Percentiles rank a stretch among this genome's conserved stretches.
phyloP scores from a whole-genome alignment of 2,888 invertebrate species.

The Ischnus inquisitorius region DNA sequence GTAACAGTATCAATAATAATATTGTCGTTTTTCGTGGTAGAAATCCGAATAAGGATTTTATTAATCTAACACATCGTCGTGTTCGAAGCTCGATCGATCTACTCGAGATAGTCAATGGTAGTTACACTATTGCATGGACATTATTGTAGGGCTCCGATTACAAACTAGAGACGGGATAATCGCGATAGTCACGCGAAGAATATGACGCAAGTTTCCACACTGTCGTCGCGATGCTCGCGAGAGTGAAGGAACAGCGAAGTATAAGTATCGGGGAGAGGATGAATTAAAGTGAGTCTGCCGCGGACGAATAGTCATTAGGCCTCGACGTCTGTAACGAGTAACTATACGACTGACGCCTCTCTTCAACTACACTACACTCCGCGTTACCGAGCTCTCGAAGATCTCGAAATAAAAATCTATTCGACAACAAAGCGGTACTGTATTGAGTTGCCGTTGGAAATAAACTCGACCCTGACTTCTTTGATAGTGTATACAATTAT shows the following conservation, averaged over 20 bases:
- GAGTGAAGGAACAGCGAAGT: slow-evolving; percentile 23
- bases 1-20: no score
- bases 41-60: not conserved
- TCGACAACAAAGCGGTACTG: slow-evolving; percentile 36
- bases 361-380: not conserved
- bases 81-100: not conserved
- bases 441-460: slow-evolving; percentile 39
- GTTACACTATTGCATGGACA: not conserved
- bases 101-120: not conserved
- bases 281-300: slow-evolving; percentile 54
- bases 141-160: slow-evolving; percentile 5
- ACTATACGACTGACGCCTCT: slow-evolving; percentile 6
- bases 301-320: slow-evolving; percentile 56
- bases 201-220: slow-evolving; percentile 52
- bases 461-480: slow-evolving; percentile 53
- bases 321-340: slow-evolving; percentile 55
- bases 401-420: slow-evolving; percentile 45
- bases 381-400: not conserved
- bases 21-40: not conserved
- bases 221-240: slow-evolving; percentile 21
- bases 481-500: slow-evolving; percentile 36
- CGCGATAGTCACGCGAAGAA: slow-evolving; percentile 63
- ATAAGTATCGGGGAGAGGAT: slow-evolving; percentile 44
- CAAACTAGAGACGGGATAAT: slow-evolving; percentile 54
- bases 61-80: not conserved